Conservation (phyloP, 2,888 invertebrate genomes). For the Troilus luridus region DNA sequence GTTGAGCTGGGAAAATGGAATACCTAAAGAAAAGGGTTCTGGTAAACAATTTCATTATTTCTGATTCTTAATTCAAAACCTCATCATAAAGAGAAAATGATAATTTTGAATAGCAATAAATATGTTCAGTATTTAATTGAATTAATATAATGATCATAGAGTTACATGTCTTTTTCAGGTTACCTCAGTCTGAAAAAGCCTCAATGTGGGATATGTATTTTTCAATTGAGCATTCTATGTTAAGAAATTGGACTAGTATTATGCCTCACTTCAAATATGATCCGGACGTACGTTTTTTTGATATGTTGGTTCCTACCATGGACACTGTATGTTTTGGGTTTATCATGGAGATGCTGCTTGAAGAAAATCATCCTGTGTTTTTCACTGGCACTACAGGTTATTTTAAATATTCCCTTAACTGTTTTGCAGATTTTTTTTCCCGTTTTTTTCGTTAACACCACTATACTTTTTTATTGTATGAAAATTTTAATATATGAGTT, state of each 20-base stretch:
- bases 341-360: conserved; percentile 81
- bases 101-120: no score
- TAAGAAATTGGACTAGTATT: conserved; percentile 86
- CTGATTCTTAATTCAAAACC: no score
- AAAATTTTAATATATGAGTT: no score
- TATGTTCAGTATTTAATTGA: no score
- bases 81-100: no score
- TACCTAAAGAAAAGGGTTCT: no score
- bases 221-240: conserved; percentile 77
- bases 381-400: conserved; percentile 90
- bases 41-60: no score
- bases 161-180: not conserved
- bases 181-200: not conserved
- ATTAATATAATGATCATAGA: not conserved
- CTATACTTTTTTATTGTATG: no score
- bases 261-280: conserved; percentile 83
- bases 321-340: conserved; percentile 91
- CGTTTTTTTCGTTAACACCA: no score
- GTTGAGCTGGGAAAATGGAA: no score
- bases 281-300: conserved; percentile 83
- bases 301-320: conserved; percentile 91
- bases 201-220: conserved; percentile 82
- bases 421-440: no score
- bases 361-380: conserved; percentile 83
- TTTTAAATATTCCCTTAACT: conserved; percentile 48